phyloP scores from a whole-genome alignment of 2,113 vertebrate genomes.

The Equus quagga region DNA sequence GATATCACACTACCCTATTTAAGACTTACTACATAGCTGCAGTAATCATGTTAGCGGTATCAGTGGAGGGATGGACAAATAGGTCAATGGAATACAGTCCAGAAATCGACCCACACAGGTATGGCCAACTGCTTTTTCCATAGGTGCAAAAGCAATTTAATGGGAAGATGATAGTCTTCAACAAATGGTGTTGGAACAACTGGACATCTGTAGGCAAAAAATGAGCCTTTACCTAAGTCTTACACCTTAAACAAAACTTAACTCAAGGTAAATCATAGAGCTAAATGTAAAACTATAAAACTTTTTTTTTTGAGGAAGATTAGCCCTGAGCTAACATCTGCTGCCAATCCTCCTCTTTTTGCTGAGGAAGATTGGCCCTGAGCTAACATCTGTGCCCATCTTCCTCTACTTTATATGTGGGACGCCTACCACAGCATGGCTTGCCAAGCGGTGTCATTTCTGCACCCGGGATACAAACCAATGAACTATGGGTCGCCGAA shows the following conservation, averaged over 20 bases:
- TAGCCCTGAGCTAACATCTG: too few relatives aligned
- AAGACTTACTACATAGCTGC: not conserved
- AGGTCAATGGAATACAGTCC: not conserved
- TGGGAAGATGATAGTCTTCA: not conserved
- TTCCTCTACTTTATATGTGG: too few relatives aligned
- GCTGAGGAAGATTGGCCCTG: too few relatives aligned
- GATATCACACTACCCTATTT: not conserved
- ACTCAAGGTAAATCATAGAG: not conserved
- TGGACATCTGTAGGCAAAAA: not conserved
- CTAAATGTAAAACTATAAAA: slow-evolving; percentile 26
- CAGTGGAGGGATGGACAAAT: not conserved
- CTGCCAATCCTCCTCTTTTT: too few relatives aligned
- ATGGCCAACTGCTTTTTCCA: not conserved
- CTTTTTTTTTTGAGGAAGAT: too few relatives aligned
- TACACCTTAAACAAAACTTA: not conserved
- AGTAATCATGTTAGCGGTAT: not conserved
- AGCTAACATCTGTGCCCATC: too few relatives aligned
- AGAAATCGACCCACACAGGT: not conserved
- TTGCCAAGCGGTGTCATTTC: too few relatives aligned
- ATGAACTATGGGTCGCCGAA: too few relatives aligned
- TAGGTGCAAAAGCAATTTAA: not conserved
- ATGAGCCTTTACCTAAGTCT: not conserved
- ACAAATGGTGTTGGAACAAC: not conserved
- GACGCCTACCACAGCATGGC: too few relatives aligned
- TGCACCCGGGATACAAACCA: too few relatives aligned